Percentiles rank a stretch among this genome's conserved stretches.
phyloP scores from a whole-genome alignment of 1,140 invertebrate species.

The Drosophila albomicans region DNA sequence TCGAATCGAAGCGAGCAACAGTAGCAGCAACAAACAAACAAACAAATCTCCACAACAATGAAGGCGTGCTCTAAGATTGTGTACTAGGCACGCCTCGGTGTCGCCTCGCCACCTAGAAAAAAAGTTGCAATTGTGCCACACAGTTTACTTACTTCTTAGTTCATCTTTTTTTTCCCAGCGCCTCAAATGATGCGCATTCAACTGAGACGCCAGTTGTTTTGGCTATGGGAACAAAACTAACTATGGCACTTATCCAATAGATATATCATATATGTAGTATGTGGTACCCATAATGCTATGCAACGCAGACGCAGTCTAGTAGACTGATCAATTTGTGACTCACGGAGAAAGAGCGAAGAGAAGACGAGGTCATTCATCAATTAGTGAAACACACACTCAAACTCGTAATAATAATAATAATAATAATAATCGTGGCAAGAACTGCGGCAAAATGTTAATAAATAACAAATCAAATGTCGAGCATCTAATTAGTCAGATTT shows the following conservation, averaged over 20 bases:
- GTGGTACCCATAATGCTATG: not conserved
- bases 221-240: slow-evolving; percentile 38
- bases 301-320: slow-evolving; percentile 19
- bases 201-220: slow-evolving; percentile 42
- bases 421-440: slow-evolving; percentile 17
- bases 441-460: slow-evolving; percentile 35
- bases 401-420: slow-evolving; percentile 36
- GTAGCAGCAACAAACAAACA: slow-evolving; percentile 25
- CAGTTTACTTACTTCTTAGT: too few relatives aligned
- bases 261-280: slow-evolving; percentile 24
- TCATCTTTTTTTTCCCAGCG: slow-evolving; percentile 57
- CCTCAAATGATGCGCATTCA: slow-evolving; percentile 36
- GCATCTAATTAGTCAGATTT: slow-evolving; percentile 70
- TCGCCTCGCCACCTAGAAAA: slow-evolving; percentile 52
- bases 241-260: slow-evolving; percentile 59
- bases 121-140: slow-evolving; percentile 53
- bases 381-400: slow-evolving; percentile 45
- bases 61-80: slow-evolving; percentile 63
- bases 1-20: slow-evolving; percentile 41
- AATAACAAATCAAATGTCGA: slow-evolving; percentile 72
- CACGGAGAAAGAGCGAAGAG: slow-evolving; percentile 1
- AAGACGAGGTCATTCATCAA: slow-evolving; percentile 66
- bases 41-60: slow-evolving; percentile 36
- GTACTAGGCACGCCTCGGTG: slow-evolving; percentile 51
- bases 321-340: slow-evolving; percentile 24